phyloP scores from a whole-genome alignment of 2,113 vertebrate genomes.

The Notothenia coriiceps region DNA sequence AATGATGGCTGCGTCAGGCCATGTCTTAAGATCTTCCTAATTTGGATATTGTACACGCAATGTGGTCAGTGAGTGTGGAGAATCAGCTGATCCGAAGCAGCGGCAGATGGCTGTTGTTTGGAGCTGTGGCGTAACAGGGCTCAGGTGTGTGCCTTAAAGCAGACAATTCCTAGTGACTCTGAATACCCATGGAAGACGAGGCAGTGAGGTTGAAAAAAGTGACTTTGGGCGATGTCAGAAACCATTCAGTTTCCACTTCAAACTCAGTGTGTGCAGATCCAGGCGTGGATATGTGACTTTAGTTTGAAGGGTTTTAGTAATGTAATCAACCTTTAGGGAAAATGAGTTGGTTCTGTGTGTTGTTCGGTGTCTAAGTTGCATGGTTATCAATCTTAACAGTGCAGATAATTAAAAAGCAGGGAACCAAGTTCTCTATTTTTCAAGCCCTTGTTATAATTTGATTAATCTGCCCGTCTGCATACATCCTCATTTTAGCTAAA shows the following conservation, averaged over 20 bases:
- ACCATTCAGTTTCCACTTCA: not conserved
- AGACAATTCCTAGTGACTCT: conserved; percentile 47
- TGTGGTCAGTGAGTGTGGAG: conserved; percentile 44
- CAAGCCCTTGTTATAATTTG: conserved; percentile 21
- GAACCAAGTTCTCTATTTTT: conserved; percentile 39
- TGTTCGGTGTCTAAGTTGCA: not conserved
- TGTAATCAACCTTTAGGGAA: not conserved
- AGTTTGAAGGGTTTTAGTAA: not conserved
- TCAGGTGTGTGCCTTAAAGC: conserved; percentile 80
- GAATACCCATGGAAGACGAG: conserved; percentile 46
- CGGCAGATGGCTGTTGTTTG: conserved; percentile 76
- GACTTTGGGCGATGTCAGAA: conserved; percentile 16
- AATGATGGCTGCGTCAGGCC: conserved; percentile 5
- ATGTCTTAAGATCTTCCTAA: conserved; percentile 2
- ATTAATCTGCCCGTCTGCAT: conserved; percentile 30
- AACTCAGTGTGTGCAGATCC: conserved; percentile 4
- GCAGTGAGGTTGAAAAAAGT: conserved; percentile 46
- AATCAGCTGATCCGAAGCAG: conserved; percentile 53
- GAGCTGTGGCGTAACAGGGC: conserved; percentile 71
- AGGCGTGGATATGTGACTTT: not conserved
- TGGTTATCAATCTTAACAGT: conserved; percentile 47
- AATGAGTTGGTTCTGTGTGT: not conserved
- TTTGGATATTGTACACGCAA: conserved; percentile 10
- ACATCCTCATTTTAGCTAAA: conserved; percentile 24
- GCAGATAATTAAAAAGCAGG: conserved; percentile 58